Conservation (phyloP, 1,140 invertebrate species). For the Bombus confusus region DNA sequence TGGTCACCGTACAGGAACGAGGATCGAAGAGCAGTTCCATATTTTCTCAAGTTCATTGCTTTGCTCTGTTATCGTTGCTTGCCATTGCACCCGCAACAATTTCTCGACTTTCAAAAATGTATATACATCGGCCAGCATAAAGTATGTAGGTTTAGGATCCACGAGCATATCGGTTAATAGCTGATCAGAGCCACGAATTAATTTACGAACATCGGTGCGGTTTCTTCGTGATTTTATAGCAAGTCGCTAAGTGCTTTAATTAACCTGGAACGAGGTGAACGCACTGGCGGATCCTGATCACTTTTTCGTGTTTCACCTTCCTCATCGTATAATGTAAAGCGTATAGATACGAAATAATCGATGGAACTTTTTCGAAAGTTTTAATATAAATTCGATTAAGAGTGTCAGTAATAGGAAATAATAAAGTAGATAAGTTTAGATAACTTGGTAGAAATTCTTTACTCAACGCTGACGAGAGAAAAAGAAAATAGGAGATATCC, state of each 20-base stretch:
- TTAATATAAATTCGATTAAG: background rate
- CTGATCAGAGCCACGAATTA: slow-evolving; percentile 10
- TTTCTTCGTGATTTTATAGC: slow-evolving; percentile 28
- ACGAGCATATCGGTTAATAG: slow-evolving; percentile 23
- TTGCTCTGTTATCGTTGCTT: background rate
- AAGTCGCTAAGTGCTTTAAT: slow-evolving; percentile 45
- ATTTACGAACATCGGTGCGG: slow-evolving; percentile 23
- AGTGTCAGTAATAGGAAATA: too few species aligned
- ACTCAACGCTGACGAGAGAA: too few species aligned
- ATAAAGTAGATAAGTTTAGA: too few species aligned
- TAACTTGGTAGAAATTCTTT: too few species aligned
- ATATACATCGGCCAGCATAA: background rate
- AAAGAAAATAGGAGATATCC: too few species aligned
- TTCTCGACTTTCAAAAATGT: slow-evolving; percentile 47
- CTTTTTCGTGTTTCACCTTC: background rate
- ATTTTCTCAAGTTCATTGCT: background rate
- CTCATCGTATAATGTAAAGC: background rate
- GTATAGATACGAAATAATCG: background rate
- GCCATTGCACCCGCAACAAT: slow-evolving; percentile 18
- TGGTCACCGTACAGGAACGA: background rate
- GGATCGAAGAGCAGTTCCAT: background rate
- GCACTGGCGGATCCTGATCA: background rate
- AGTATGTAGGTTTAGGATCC: slow-evolving; percentile 4
- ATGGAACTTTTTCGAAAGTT: background rate
- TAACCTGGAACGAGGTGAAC: slow-evolving; percentile 21